A percentile compares a stretch with the other conserved stretches of the same genome.
phyloP scores from a whole-genome alignment of 2,113 vertebrate species.

The Misgurnus mizolepis region DNA sequence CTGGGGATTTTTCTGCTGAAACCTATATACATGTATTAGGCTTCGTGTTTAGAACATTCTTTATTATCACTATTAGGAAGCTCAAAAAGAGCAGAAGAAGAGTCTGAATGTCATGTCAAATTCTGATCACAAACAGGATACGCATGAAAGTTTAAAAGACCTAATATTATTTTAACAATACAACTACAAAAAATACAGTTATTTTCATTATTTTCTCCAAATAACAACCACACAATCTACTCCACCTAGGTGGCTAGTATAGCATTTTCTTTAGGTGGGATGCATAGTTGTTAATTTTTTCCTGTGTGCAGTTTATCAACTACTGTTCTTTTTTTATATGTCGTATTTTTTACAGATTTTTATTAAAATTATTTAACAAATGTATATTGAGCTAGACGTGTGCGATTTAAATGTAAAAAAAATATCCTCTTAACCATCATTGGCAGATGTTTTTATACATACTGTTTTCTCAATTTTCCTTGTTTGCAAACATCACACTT shows the following conservation, averaged over 20 bases:
- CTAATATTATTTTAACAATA: no score
- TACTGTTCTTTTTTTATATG: background rate
- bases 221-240: background rate
- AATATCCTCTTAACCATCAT: background rate
- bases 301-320: background rate
- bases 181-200: no score
- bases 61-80: no score
- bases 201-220: background rate
- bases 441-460: background rate
- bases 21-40: background rate
- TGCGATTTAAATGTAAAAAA: background rate
- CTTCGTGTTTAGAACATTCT: no score
- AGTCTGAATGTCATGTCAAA: background rate
- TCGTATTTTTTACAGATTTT: conserved; percentile 22
- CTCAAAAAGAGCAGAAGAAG: no score
- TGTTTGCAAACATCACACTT: background rate
- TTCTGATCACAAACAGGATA: background rate
- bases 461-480: background rate
- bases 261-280: background rate
- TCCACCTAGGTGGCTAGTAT: background rate
- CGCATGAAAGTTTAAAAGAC: background rate
- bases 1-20: background rate
- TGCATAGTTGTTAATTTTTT: background rate
- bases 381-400: background rate
- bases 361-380: conserved; percentile 24